Evolutionary conservation across 2,888 invertebrate species (phyloP).

Genomic region (Ochropleura leucogaster): DNA sequence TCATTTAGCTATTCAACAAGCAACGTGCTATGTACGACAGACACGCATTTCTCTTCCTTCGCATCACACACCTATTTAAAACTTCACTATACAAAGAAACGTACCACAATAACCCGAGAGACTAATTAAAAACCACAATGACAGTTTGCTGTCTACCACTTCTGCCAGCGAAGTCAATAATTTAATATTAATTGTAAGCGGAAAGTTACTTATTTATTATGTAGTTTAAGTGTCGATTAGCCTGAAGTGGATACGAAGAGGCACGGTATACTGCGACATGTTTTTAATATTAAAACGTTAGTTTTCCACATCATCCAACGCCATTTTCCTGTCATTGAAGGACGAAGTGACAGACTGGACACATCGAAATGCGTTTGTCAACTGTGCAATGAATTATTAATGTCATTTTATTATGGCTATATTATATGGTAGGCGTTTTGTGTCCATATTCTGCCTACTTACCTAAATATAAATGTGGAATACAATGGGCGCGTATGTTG

Average conservation of each 20-base stretch:
- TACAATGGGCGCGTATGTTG: conserved; percentile 53
- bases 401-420: conserved; percentile 72
- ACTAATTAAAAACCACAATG: conserved; percentile 61
- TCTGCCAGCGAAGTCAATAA: conserved; percentile 64
- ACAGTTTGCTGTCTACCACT: conserved; percentile 60
- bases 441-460: conserved; percentile 71
- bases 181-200: conserved; percentile 70
- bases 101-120: conserved; percentile 27
- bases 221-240: conserved; percentile 64
- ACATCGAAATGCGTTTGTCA: conserved; percentile 78
- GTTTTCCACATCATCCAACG: conserved; percentile 80
- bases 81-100: conserved; percentile 50
- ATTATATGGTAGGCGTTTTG: conserved; percentile 64
- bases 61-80: conserved; percentile 43
- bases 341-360: conserved; percentile 77
- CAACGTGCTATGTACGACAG: conserved; percentile 45
- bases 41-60: conserved; percentile 51
- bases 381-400: conserved; percentile 78
- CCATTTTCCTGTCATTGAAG: conserved; percentile 86
- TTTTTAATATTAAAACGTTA: conserved; percentile 80
- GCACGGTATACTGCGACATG: conserved; percentile 68
- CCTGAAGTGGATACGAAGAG: conserved; percentile 60
- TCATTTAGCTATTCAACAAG: conserved; percentile 12
- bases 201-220: conserved; percentile 67
- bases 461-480: conserved; percentile 69